Evolutionary conservation across 2,888 invertebrate genomes (phyloP).

Genomic region (Monoplex corrugatus): DNA sequence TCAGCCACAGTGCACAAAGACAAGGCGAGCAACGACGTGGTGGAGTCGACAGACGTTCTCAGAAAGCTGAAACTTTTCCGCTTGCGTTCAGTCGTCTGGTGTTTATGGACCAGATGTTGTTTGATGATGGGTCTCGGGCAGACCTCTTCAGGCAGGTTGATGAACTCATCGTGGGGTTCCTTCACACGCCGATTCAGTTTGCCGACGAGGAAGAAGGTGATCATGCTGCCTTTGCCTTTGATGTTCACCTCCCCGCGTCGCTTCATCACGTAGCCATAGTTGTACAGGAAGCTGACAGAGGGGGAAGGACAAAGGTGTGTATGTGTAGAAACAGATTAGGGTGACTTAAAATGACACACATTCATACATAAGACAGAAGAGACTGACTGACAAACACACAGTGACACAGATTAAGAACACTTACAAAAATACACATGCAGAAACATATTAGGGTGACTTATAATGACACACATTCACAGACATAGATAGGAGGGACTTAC

Average conservation of each 20-base stretch:
- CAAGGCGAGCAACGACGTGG: not conserved
- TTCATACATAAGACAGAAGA: too few relatives aligned
- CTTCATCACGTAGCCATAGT: constrained; percentile 26
- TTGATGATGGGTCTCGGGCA: not conserved
- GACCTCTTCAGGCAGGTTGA: not conserved
- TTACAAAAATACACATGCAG: too few relatives aligned
- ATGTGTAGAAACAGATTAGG: too few relatives aligned
- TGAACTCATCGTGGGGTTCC: constrained; percentile 22
- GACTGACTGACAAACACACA: too few relatives aligned
- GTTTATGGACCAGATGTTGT: too few relatives aligned
- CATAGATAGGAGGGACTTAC: too few relatives aligned
- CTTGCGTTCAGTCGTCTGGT: not conserved
- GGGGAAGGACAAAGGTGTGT: not conserved
- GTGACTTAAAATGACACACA: too few relatives aligned
- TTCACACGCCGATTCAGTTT: not conserved
- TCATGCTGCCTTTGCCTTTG: constrained; percentile 46
- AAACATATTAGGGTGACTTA: too few relatives aligned
- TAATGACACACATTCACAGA: too few relatives aligned
- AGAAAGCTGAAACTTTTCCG: constrained; percentile 22
- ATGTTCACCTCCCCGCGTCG: constrained; percentile 22
- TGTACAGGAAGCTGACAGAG: not conserved
- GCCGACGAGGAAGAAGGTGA: constrained; percentile 37
- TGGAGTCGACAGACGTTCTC: not conserved
- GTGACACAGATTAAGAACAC: too few relatives aligned
- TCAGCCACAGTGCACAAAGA: too few relatives aligned